Percentiles rank a stretch among this genome's conserved stretches.
Conservation (phyloP, 2,113 vertebrate genomes). For the Lophochroa leadbeateri region DNA sequence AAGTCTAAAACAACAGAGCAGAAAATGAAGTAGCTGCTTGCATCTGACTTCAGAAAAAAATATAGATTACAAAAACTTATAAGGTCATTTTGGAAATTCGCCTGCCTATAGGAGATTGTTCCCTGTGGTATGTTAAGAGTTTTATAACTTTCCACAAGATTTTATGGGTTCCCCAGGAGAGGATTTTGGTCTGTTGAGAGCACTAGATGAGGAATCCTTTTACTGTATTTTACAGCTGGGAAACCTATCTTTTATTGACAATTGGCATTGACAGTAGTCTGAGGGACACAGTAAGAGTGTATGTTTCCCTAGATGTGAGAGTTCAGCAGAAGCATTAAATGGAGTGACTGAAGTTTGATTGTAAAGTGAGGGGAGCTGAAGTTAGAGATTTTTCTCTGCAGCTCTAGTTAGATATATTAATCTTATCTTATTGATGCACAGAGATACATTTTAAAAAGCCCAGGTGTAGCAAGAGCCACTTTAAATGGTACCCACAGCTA, state of each 20-base stretch:
- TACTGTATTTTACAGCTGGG: conserved; percentile 36
- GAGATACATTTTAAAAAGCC: not conserved
- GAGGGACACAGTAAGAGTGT: not conserved
- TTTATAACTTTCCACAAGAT: conserved; percentile 60
- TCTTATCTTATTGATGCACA: not conserved
- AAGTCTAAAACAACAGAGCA: not conserved
- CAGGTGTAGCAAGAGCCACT: not conserved
- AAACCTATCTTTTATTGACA: conserved; percentile 46
- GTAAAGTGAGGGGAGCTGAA: not conserved
- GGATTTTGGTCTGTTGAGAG: conserved; percentile 51
- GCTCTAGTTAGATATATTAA: not conserved
- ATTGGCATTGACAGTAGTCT: not conserved
- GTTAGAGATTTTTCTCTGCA: not conserved
- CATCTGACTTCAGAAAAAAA: conserved; percentile 24
- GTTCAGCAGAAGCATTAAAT: not conserved
- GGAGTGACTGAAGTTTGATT: not conserved
- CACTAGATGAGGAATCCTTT: conserved; percentile 31
- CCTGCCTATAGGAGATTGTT: conserved; percentile 43
- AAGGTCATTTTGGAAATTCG: conserved; percentile 48
- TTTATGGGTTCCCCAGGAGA: conserved; percentile 49
- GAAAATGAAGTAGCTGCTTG: conserved; percentile 12
- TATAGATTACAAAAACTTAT: conserved; percentile 38
- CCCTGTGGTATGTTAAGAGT: conserved; percentile 42
- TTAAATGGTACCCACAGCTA: not conserved
- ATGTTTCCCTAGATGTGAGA: not conserved